Evolutionary conservation across 2,113 vertebrate species (phyloP).

Genomic region (Platysteira castanea): DNA sequence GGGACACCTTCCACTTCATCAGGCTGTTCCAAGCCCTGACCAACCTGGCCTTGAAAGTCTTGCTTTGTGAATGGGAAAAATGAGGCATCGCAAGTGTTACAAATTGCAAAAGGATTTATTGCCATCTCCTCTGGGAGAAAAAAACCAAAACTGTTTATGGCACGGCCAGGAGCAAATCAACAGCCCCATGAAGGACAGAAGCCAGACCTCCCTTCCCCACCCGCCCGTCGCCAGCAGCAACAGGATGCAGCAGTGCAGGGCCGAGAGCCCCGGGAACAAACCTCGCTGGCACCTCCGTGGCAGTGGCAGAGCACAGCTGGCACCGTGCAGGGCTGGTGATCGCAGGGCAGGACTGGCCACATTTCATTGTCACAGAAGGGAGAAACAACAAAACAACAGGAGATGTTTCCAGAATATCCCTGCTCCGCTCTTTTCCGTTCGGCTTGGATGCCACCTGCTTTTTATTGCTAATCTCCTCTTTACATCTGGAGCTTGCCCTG

Average conservation of each 20-base stretch:
- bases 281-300: background rate
- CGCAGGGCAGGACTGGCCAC: background rate
- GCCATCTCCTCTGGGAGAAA: background rate
- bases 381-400: background rate
- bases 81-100: background rate
- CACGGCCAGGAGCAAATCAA: background rate
- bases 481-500: background rate
- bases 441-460: fast-evolving
- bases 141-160: background rate
- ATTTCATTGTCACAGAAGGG: background rate
- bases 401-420: background rate
- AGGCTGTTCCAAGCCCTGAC: background rate
- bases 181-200: background rate
- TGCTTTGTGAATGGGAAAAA: background rate
- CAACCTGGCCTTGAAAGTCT: background rate
- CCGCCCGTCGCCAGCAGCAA: fast-evolving
- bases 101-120: background rate
- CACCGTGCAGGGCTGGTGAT: background rate
- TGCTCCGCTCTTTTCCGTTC: fast-evolving
- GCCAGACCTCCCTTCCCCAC: background rate
- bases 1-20: background rate
- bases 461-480: background rate
- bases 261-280: background rate
- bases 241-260: background rate
- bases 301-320: fast-evolving